Percentiles rank a stretch among this genome's conserved stretches.
These are phyloP conservation scores for Meriones unguiculatus DNA, from an alignment of 2,113 vertebrate species.

Conservation along the genomic window DNA sequence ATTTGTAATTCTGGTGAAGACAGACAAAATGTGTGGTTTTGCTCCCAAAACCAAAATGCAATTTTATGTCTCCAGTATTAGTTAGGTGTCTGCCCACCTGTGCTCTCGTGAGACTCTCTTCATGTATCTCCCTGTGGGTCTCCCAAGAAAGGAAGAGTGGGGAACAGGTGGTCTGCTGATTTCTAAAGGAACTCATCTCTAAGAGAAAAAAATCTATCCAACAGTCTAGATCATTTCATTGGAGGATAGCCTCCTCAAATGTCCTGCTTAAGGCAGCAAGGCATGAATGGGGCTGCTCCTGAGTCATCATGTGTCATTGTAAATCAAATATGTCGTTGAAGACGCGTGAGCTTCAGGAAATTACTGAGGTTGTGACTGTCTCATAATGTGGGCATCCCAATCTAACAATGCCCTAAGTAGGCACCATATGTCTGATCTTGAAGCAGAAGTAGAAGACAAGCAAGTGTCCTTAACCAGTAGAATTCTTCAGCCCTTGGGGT, in stretches of 20 bases:
- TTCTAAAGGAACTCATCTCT: background rate
- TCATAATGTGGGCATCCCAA: background rate
- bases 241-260: constrained; percentile 14
- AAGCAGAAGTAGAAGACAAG: background rate
- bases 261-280: background rate
- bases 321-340: constrained; percentile 41
- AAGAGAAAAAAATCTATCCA: background rate
- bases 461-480: background rate
- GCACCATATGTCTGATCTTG: background rate
- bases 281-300: background rate
- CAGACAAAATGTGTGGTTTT: constrained; percentile 27
- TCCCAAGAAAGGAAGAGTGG: background rate
- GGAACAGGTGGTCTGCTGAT: background rate
- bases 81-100: background rate
- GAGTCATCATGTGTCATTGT: background rate
- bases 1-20: background rate
- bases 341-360: background rate
- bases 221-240: background rate
- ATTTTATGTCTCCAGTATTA: background rate
- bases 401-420: background rate
- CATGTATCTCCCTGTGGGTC: background rate
- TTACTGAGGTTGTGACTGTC: background rate
- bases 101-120: background rate
- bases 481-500: background rate
- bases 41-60: background rate